These are phyloP conservation scores for Iselma pallidipennis DNA, from an alignment of 2,888 invertebrate species.

Conservation along the genomic window DNA sequence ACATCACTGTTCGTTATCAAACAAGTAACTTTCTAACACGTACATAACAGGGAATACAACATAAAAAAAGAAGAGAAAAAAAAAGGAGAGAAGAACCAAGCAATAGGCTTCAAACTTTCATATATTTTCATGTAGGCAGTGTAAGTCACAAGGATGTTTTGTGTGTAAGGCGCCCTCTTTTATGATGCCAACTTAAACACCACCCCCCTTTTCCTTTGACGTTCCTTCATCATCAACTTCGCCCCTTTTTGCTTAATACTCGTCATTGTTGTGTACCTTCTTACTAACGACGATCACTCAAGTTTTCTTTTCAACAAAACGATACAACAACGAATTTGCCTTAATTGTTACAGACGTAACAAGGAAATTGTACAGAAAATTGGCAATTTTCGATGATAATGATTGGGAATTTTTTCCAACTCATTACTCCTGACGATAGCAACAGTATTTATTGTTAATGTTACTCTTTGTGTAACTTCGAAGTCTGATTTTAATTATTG, in stretches of 20 bases:
- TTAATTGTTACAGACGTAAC: not conserved
- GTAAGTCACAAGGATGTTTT: constrained; percentile 35
- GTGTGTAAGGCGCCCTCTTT: constrained; percentile 28
- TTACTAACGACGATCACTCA: constrained; percentile 9
- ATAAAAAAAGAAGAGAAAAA: not conserved
- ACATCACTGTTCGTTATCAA: constrained; percentile 18
- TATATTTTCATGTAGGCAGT: constrained; percentile 22
- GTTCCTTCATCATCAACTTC: constrained; percentile 31
- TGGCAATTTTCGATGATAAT: not conserved
- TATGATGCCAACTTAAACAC: constrained; percentile 24
- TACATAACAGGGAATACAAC: not conserved
- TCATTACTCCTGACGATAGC: not conserved
- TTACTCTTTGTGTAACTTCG: not conserved
- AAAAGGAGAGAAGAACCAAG: not conserved
- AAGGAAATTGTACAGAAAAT: not conserved
- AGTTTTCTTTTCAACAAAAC: constrained; percentile 4
- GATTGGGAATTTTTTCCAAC: not conserved
- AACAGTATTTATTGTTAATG: not conserved
- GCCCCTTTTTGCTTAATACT: constrained; percentile 18
- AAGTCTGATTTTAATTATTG: not conserved
- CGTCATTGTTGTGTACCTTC: not conserved
- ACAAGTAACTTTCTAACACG: constrained; percentile 2
- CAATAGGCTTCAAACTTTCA: constrained; percentile 14
- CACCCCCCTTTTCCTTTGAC: constrained; percentile 16
- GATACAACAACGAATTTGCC: not conserved